Evolutionary conservation across 2,113 vertebrate genomes (phyloP).

Genomic region (Pangasianodon gigas): DNA sequence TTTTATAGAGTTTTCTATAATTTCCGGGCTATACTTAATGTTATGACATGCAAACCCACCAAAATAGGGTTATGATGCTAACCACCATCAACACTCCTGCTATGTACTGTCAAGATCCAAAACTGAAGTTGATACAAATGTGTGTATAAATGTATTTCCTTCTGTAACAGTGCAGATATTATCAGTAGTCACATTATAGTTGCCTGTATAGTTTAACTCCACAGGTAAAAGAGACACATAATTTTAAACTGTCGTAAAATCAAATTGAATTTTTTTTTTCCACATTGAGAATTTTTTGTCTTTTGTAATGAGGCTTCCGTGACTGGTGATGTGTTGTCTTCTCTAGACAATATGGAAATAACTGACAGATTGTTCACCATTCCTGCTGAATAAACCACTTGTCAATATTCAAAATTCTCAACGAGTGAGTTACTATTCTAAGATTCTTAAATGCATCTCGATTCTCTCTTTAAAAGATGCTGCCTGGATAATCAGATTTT

Average conservation of each 20-base stretch:
- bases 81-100: not conserved
- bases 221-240: not conserved
- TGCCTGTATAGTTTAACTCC: not conserved
- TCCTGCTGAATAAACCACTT: slow-evolving; percentile 84
- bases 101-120: not conserved
- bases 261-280: not conserved
- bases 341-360: slow-evolving; percentile 68
- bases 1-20: not conserved
- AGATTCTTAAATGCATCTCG: not conserved
- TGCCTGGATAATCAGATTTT: not conserved
- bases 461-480: not conserved
- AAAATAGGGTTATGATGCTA: not conserved
- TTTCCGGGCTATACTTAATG: not conserved
- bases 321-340: slow-evolving; percentile 72
- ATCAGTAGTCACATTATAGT: not conserved
- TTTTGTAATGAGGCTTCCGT: slow-evolving; percentile 66
- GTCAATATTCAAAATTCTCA: slow-evolving; percentile 58
- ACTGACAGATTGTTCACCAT: slow-evolving; percentile 78
- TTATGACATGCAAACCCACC: not conserved
- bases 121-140: not conserved
- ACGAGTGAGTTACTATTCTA: not conserved
- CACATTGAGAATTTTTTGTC: slow-evolving; percentile 51
- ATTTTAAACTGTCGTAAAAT: not conserved
- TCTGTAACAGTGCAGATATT: not conserved
- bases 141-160: not conserved